A percentile compares a stretch with the other conserved stretches of the same genome.
Conservation (phyloP, 1,140 invertebrate genomes). For the Cecropterus lyciades region DNA sequence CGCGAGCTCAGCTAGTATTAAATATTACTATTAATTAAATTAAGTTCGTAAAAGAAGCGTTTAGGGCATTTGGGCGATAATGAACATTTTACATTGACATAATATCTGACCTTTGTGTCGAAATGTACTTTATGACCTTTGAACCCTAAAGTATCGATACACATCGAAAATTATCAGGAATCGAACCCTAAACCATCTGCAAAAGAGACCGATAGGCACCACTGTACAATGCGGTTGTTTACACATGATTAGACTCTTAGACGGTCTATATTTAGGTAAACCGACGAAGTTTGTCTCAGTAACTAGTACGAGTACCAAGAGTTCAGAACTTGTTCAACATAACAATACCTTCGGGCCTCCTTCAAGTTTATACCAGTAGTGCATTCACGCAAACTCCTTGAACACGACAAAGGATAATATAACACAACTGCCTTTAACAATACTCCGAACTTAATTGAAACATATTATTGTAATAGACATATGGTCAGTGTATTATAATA, state of each 20-base stretch:
- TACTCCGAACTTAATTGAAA: not conserved
- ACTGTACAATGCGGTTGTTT: not conserved
- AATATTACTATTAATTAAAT: too few species aligned
- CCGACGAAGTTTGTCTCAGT: too few species aligned
- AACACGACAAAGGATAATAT: slow-evolving; percentile 22
- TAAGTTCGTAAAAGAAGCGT: too few species aligned
- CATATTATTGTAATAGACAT: too few species aligned
- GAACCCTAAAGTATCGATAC: too few species aligned
- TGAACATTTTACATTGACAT: too few species aligned
- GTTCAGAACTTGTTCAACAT: slow-evolving; percentile 11
- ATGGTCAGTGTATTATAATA: too few species aligned
- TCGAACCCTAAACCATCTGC: not conserved
- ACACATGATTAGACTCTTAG: not conserved
- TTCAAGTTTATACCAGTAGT: slow-evolving; percentile 20
- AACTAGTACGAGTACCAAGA: not conserved
- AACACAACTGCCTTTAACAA: slow-evolving; percentile 14
- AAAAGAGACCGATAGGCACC: not conserved
- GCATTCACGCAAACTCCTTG: slow-evolving; percentile 15
- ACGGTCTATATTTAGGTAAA: not conserved
- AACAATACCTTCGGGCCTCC: slow-evolving; percentile 21
- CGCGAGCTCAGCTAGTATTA: too few species aligned
- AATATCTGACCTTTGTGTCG: too few species aligned
- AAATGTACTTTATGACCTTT: too few species aligned
- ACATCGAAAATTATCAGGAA: not conserved
- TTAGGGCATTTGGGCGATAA: too few species aligned